Percentiles rank a stretch among this genome's conserved stretches.
phyloP scores from a whole-genome alignment of 2,797 vertebrate species.

The Phrynocephalus guinanensis region DNA sequence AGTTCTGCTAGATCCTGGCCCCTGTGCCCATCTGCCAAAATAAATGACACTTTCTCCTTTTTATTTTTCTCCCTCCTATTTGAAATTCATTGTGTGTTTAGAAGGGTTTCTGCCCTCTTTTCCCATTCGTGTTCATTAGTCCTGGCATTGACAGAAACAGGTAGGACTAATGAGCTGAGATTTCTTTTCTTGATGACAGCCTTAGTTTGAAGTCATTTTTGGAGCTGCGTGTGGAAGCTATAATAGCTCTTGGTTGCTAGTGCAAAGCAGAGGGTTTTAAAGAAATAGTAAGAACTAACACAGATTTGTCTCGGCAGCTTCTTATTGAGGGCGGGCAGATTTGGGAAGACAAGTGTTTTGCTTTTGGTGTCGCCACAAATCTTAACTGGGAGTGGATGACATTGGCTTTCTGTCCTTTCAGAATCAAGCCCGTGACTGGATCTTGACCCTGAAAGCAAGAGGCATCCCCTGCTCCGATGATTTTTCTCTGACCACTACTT shows the following conservation, averaged over 20 bases:
- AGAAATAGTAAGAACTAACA: neutral
- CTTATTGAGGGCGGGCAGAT: neutral
- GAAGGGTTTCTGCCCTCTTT: neutral
- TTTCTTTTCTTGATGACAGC: neutral
- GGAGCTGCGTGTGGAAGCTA: neutral
- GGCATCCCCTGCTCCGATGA: slow-evolving; percentile 86
- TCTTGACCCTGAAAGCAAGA: slow-evolving; percentile 79
- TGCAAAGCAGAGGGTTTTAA: neutral
- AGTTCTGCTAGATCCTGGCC: neutral
- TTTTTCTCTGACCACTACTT: slow-evolving; percentile 84
- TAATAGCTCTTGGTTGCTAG: neutral
- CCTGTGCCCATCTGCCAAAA: neutral
- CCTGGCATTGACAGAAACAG: neutral
- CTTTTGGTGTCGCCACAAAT: neutral
- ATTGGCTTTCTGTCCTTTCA: slow-evolving; percentile 61
- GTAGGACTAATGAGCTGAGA: neutral
- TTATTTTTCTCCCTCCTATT: neutral
- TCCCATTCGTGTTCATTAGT: neutral
- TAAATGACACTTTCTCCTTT: neutral
- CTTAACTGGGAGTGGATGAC: neutral
- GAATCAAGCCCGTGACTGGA: slow-evolving; percentile 88
- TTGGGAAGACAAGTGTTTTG: neutral
- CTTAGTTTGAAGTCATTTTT: neutral
- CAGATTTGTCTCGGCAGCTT: neutral
- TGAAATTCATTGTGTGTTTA: neutral